phyloP scores from a whole-genome alignment of 2,888 invertebrate species.

The Polyommatus iphigenia region DNA sequence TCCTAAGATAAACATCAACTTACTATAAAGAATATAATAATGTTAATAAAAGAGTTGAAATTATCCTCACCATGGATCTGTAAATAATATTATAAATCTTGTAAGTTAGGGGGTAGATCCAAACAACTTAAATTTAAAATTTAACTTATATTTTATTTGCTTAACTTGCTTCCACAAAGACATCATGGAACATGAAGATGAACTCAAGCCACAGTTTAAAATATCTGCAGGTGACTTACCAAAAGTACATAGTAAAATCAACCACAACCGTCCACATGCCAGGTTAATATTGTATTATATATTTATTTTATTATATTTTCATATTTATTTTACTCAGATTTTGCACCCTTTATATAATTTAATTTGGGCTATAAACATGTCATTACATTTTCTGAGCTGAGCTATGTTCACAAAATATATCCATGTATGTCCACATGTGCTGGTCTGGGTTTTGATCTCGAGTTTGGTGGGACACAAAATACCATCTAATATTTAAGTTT shows the following conservation, averaged over 20 bases:
- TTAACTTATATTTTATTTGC: constrained; percentile 40
- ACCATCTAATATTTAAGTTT: background rate
- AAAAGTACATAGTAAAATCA: constrained; percentile 71
- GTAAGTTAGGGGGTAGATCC: background rate
- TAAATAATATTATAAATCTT: background rate
- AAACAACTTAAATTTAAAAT: constrained; percentile 33
- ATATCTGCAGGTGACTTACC: constrained; percentile 62
- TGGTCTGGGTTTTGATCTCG: background rate
- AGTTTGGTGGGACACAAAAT: background rate
- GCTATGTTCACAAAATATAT: constrained; percentile 2
- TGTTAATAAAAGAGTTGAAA: background rate
- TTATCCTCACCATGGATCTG: background rate
- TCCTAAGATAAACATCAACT: background rate
- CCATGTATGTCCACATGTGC: background rate
- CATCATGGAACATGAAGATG: constrained; percentile 65
- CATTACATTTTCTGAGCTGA: background rate
- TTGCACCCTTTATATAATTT: constrained; percentile 15
- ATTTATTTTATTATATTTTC: constrained; percentile 40
- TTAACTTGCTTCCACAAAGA: constrained; percentile 49
- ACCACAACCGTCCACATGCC: constrained; percentile 72
- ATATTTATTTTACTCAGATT: constrained; percentile 2
- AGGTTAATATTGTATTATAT: constrained; percentile 55
- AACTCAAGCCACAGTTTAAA: constrained; percentile 55
- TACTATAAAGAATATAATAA: background rate
- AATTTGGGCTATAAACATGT: background rate